Conservation (phyloP, 2,113 vertebrate species). For the Gymnogyps californianus region DNA sequence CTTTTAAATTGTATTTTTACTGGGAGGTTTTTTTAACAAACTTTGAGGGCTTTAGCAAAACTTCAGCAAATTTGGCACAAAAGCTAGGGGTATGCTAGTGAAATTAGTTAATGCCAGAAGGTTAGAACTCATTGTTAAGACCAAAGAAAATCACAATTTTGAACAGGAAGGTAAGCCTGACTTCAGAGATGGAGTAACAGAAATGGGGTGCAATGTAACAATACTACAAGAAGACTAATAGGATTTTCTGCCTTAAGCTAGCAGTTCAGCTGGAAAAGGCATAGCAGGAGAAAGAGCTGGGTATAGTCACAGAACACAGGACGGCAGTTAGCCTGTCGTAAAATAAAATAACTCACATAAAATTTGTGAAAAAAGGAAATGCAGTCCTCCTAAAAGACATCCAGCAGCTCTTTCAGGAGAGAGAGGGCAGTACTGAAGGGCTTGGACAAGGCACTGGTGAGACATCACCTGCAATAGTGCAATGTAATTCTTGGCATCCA, state of each 20-base stretch:
- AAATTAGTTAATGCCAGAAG: neutral
- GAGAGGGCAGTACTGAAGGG: neutral
- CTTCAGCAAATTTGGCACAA: neutral
- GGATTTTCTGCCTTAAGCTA: neutral
- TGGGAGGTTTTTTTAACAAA: neutral
- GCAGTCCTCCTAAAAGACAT: neutral
- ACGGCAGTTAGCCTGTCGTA: fast-evolving
- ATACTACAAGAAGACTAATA: neutral
- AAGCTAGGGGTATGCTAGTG: neutral
- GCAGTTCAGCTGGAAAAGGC: neutral
- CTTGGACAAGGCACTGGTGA: neutral
- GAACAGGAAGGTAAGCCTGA: neutral
- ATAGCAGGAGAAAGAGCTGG: neutral
- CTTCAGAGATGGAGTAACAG: neutral
- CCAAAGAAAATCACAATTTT: neutral
- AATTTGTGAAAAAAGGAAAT: neutral
- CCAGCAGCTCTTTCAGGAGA: neutral
- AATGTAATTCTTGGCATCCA: neutral
- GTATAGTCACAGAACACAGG: neutral
- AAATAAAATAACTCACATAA: neutral
- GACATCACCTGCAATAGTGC: neutral
- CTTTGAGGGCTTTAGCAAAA: neutral
- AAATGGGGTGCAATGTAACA: neutral
- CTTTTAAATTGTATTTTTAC: neutral
- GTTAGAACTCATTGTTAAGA: neutral